Evolutionary conservation across 2,113 vertebrate genomes (phyloP).

Genomic region (Megaptera novaeangliae): DNA sequence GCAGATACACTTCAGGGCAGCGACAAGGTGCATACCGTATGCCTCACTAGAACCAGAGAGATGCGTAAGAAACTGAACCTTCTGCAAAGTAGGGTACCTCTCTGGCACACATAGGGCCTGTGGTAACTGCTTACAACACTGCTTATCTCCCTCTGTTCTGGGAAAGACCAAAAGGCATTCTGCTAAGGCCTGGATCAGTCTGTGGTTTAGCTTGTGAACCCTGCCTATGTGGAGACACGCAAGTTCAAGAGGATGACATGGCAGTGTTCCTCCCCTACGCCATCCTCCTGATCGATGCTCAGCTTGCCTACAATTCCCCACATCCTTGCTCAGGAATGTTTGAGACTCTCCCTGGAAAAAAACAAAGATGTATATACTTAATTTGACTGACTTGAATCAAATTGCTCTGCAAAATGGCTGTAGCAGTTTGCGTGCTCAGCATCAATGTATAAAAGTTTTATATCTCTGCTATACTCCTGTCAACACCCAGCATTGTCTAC

Average conservation of each 20-base stretch:
- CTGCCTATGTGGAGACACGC: background rate
- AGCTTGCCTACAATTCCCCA: background rate
- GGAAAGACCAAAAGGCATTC: background rate
- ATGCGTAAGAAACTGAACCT: background rate
- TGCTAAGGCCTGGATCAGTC: background rate
- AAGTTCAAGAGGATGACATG: background rate
- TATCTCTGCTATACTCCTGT: background rate
- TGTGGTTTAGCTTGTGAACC: background rate
- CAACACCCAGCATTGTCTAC: background rate
- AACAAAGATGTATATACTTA: background rate
- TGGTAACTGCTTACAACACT: background rate
- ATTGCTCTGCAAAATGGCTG: background rate
- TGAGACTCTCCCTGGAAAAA: background rate
- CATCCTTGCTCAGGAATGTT: background rate
- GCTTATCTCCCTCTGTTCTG: background rate
- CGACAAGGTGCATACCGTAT: background rate
- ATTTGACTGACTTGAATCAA: background rate
- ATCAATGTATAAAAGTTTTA: background rate
- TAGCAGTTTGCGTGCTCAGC: background rate
- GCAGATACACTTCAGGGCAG: accelerated
- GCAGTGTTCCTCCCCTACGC: accelerated
- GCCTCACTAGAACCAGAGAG: background rate
- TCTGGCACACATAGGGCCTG: background rate
- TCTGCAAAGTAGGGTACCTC: background rate
- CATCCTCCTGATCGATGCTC: background rate